Evolutionary conservation across 2,797 vertebrate species (phyloP), one percentile per base, ranked within the genome.

Genomic region (Notolabrus celidotus): DNA sequence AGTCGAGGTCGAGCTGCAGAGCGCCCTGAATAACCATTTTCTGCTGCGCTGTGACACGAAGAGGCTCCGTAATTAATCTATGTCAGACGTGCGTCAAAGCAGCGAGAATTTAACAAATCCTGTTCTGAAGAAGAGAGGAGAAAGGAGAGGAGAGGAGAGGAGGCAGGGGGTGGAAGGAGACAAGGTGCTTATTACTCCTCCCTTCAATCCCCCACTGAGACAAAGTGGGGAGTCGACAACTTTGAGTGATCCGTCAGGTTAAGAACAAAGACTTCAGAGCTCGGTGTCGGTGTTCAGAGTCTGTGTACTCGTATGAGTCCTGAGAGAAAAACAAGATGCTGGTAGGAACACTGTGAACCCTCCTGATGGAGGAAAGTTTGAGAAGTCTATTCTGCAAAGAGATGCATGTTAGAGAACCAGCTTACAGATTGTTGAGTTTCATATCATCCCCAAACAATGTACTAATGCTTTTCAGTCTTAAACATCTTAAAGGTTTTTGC

Each of bases 31-130:
- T 73, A 73, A 75, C 53, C 5, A 33, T 42, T 42, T 27, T 52
- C 70, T 64, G 22, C 22, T 4, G 34, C 49, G 0, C n/a, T 22
- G 71, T 29, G 53, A 85, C 72, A 84, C 19, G 29, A 78, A 74
- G 78, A 74, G 80, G 39, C 60, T 76, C 66, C 77, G 65, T 88
- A 82, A 90, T 89, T 86, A 88, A 89, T 90, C 82, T 62, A 56
- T 62, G 77, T 79, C 79, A 83, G 80, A 79, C 64, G 71, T 54
- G 50, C 41, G 47, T 79, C 82, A 82, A 75, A 75, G 58, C 46
- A 42, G 54, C 78, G 82, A 63, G 84, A 86, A 88, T 86, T 75
- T 90, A 85, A 79, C 66, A 62, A 57, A 59, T 62, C 62, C 65
- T 66, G 19, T 62, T 65, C 58, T 42, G 46, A 20, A 12, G 20